These are phyloP conservation scores for Eumerus sabulonum DNA, from an alignment of 2,888 invertebrate species.

Conservation along the genomic window DNA sequence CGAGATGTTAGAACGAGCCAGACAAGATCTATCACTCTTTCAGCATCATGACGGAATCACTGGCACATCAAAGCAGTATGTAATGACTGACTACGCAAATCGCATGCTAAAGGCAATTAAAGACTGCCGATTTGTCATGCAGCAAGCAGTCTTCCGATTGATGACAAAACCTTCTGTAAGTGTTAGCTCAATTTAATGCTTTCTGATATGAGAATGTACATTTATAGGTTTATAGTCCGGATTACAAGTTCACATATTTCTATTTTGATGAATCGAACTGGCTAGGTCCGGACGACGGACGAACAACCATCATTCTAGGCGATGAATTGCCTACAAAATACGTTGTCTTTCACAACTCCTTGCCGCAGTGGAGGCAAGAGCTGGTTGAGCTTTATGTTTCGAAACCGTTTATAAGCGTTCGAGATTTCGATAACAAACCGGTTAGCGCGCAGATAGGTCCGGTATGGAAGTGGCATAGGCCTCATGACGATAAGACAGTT, in stretches of 20 bases:
- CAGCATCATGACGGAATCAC: slow-evolving; percentile 99
- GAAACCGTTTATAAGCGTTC: slow-evolving; percentile 85
- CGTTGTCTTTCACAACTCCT: slow-evolving; percentile 90
- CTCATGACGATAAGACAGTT: slow-evolving; percentile 76
- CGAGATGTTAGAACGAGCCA: slow-evolving; percentile 82
- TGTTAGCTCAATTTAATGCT: background rate
- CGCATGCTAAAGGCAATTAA: slow-evolving; percentile 86
- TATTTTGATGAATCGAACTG: slow-evolving; percentile 81
- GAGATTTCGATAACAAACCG: slow-evolving; percentile 81
- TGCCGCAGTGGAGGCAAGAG: slow-evolving; percentile 86
- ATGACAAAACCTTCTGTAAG: slow-evolving; percentile 82
- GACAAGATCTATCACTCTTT: slow-evolving; percentile 91
- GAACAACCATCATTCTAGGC: slow-evolving; percentile 80
- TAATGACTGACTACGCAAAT: slow-evolving; percentile 93
- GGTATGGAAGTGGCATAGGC: slow-evolving; percentile 80
- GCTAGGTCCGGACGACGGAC: slow-evolving; percentile 77
- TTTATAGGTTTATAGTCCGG: slow-evolving; percentile 76
- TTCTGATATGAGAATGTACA: too few species aligned
- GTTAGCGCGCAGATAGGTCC: slow-evolving; percentile 85
- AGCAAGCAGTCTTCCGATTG: slow-evolving; percentile 84
- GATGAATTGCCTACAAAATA: slow-evolving; percentile 82
- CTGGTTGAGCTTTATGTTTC: slow-evolving; percentile 89
- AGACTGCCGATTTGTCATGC: slow-evolving; percentile 86
- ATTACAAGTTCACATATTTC: slow-evolving; percentile 80
- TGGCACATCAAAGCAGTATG: slow-evolving; percentile 95